These are phyloP conservation scores for Pitta sordida DNA, from an alignment of 2,113 vertebrate species.

Conservation along the genomic window DNA sequence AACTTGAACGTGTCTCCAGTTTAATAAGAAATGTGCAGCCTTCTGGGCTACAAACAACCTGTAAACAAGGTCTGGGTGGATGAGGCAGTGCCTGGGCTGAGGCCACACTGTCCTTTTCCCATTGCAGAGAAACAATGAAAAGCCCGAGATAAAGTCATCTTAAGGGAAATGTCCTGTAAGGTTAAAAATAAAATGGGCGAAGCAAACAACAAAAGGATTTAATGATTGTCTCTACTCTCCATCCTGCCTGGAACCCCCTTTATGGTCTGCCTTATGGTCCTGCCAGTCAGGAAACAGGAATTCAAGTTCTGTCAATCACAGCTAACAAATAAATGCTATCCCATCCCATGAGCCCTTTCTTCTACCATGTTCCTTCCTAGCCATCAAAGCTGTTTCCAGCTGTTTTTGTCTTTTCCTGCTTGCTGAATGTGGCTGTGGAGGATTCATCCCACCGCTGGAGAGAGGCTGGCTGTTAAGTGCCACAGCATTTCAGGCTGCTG, in stretches of 20 bases:
- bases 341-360: neutral
- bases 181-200: conserved; percentile 42
- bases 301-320: conserved; percentile 45
- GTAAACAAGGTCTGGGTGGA: rapidly evolving
- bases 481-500: rapidly evolving
- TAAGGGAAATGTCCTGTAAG: neutral
- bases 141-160: neutral
- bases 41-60: neutral
- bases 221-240: neutral
- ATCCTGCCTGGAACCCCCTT: conserved; percentile 34
- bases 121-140: neutral
- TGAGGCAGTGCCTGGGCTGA: neutral
- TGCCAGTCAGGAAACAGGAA: conserved; percentile 42
- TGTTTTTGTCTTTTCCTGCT: neutral
- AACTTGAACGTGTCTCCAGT: neutral
- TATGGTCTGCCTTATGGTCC: neutral
- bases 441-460: neutral
- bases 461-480: neutral
- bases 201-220: conserved; percentile 16
- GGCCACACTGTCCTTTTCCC: neutral
- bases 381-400: neutral
- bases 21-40: neutral
- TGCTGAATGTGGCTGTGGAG: neutral
- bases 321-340: neutral
- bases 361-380: neutral